Conservation (phyloP, 2,113 vertebrate species). For the Kryptolebias marmoratus region DNA sequence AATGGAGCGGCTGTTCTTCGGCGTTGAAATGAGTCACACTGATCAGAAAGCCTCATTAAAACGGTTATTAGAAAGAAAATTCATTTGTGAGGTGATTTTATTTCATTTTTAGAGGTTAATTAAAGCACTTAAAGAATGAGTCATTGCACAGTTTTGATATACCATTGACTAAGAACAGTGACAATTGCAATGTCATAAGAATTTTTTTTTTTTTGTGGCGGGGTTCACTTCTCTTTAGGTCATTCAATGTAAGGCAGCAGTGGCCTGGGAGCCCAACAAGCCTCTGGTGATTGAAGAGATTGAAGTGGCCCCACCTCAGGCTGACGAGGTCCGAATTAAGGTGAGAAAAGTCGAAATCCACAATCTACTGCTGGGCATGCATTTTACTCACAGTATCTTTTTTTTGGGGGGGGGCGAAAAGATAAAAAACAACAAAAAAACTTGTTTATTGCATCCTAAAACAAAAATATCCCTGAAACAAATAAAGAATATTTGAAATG, state of each 20-base stretch:
- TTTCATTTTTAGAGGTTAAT: too few relatives aligned
- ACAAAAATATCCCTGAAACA: background rate
- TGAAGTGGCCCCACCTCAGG: conserved; percentile 86
- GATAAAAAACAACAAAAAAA: background rate
- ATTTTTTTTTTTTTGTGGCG: background rate
- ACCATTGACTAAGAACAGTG: too few relatives aligned
- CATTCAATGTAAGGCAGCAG: conserved; percentile 88
- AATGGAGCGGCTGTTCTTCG: too few relatives aligned
- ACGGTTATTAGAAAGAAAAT: too few relatives aligned
- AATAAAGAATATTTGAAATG: background rate
- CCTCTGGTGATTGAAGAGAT: conserved; percentile 87
- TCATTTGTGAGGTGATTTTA: too few relatives aligned
- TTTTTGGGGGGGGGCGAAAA: background rate
- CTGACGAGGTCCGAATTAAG: conserved; percentile 87
- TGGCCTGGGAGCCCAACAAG: conserved; percentile 86
- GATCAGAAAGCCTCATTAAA: too few relatives aligned
- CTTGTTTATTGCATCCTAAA: background rate
- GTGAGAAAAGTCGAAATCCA: conserved; percentile 57
- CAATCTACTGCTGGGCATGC: background rate
- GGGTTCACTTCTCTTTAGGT: conserved; percentile 71
- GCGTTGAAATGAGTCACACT: too few relatives aligned
- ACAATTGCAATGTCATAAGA: too few relatives aligned
- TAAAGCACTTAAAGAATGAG: too few relatives aligned
- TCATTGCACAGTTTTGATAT: too few relatives aligned
- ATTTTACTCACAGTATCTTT: background rate